phyloP scores from a whole-genome alignment of 2,797 vertebrate genomes.

The Champsocephalus gunnari region DNA sequence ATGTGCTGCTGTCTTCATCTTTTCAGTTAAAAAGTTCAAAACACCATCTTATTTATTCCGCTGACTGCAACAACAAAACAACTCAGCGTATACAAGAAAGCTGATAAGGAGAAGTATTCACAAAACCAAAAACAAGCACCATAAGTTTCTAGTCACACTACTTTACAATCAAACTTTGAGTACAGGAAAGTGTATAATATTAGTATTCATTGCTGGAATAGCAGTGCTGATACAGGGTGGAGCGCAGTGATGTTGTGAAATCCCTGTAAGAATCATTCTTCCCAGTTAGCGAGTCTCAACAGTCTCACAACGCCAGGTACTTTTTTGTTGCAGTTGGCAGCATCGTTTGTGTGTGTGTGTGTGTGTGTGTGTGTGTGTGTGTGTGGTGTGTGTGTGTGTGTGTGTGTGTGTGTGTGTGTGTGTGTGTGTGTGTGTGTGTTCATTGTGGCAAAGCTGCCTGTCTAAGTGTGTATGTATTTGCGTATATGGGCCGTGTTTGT shows the following conservation, averaged over 20 bases:
- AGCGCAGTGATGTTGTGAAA: conserved; percentile 38
- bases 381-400: conserved; percentile 1
- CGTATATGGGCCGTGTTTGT: conserved; percentile 40
- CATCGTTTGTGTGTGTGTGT: neutral
- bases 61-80: conserved; percentile 8
- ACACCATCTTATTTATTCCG: neutral
- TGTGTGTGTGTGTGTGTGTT: neutral
- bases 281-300: conserved; percentile 30
- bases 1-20: conserved; percentile 23
- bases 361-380: conserved; percentile 11
- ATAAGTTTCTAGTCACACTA: conserved; percentile 11
- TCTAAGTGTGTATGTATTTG: conserved; percentile 8
- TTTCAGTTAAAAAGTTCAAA: neutral
- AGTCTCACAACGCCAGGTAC: conserved; percentile 6
- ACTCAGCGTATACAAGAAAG: conserved; percentile 2
- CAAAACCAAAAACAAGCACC: neutral
- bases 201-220: conserved; percentile 42
- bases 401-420: no score
- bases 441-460: neutral
- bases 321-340: conserved; percentile 11
- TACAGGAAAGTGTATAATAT: conserved; percentile 25
- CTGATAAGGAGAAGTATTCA: neutral
- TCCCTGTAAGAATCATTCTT: conserved; percentile 41
- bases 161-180: conserved; percentile 12
- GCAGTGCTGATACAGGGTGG: conserved; percentile 11